A percentile compares a stretch with the other conserved stretches of the same genome.
These are phyloP conservation scores for Lordiphosa mommai DNA, from an alignment of 1,140 invertebrate species.

Conservation along the genomic window DNA sequence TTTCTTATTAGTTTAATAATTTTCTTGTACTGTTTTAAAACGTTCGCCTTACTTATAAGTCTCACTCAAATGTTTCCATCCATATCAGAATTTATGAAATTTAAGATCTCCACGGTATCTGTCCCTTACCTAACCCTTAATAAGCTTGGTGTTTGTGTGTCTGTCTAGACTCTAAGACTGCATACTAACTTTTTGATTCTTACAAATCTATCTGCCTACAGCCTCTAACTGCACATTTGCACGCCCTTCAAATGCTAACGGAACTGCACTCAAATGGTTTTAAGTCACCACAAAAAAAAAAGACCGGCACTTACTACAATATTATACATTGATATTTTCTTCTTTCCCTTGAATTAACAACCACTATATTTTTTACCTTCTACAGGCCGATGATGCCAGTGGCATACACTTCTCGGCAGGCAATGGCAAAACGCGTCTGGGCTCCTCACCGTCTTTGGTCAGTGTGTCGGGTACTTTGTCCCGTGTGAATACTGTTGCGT, in stretches of 20 bases:
- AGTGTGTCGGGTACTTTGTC: conserved; percentile 84
- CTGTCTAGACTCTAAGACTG: conserved; percentile 38
- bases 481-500: conserved; percentile 86
- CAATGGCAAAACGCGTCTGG: conserved; percentile 80
- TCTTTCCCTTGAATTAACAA: background rate
- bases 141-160: conserved; percentile 51
- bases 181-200: conserved; percentile 78
- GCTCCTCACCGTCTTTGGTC: conserved; percentile 80
- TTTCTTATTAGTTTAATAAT: too few relatives aligned
- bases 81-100: background rate
- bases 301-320: conserved; percentile 13
- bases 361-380: background rate
- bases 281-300: conserved; percentile 27
- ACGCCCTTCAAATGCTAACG: conserved; percentile 49
- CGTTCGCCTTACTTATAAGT: background rate
- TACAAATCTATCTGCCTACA: conserved; percentile 63
- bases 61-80: background rate
- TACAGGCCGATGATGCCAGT: conserved; percentile 83
- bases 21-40: too few relatives aligned
- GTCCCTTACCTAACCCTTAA: conserved; percentile 14
- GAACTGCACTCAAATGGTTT: conserved; percentile 47
- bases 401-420: conserved; percentile 87
- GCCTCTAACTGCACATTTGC: conserved; percentile 61
- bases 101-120: conserved; percentile 15
- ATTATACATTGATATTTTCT: background rate